Evolutionary conservation across 2,797 vertebrate genomes (phyloP).

Genomic region (Hippoglossus hippoglossus): DNA sequence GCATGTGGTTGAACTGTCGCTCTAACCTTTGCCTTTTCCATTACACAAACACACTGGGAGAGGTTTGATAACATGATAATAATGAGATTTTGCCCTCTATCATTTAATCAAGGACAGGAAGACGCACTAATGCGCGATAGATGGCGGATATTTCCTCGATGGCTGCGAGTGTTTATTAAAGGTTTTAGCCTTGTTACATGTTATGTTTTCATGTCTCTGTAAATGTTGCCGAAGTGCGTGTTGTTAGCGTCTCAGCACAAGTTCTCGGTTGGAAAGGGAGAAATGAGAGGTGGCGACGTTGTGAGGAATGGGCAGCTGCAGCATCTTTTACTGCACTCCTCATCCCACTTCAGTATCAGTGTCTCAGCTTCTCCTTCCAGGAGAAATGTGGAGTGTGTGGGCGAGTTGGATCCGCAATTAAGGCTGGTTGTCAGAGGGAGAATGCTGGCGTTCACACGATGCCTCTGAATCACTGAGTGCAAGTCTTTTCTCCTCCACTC

Average conservation of each 20-base stretch:
- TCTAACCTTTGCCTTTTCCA: slow-evolving; percentile 49
- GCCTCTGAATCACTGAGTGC: slow-evolving; percentile 85
- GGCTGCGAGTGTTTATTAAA: slow-evolving; percentile 62
- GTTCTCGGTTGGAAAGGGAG: slow-evolving; percentile 67
- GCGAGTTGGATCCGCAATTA: slow-evolving; percentile 89
- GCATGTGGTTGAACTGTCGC: slow-evolving; percentile 50
- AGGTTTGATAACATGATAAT: slow-evolving; percentile 29
- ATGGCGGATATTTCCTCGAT: slow-evolving; percentile 40
- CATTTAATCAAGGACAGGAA: slow-evolving; percentile 35
- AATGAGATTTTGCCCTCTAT: slow-evolving; percentile 34
- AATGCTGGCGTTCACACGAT: slow-evolving; percentile 86
- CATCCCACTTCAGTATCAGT: slow-evolving; percentile 84
- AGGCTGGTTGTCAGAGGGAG: slow-evolving; percentile 86
- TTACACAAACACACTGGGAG: slow-evolving; percentile 35
- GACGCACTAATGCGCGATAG: slow-evolving; percentile 23
- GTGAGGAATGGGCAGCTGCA: slow-evolving; percentile 78
- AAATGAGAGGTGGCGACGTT: slow-evolving; percentile 80
- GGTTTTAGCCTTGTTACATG: slow-evolving; percentile 63
- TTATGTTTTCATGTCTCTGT: slow-evolving; percentile 59
- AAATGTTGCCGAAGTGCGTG: slow-evolving; percentile 54
- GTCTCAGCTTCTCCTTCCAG: slow-evolving; percentile 85
- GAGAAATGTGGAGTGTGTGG: slow-evolving; percentile 86
- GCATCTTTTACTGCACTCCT: slow-evolving; percentile 83
- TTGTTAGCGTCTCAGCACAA: slow-evolving; percentile 62
- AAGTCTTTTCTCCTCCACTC: slow-evolving; percentile 80